A percentile compares a stretch with the other conserved stretches of the same genome.
These are phyloP conservation scores for Condylura cristata DNA, from an alignment of 2,113 vertebrate species.

Conservation along the genomic window DNA sequence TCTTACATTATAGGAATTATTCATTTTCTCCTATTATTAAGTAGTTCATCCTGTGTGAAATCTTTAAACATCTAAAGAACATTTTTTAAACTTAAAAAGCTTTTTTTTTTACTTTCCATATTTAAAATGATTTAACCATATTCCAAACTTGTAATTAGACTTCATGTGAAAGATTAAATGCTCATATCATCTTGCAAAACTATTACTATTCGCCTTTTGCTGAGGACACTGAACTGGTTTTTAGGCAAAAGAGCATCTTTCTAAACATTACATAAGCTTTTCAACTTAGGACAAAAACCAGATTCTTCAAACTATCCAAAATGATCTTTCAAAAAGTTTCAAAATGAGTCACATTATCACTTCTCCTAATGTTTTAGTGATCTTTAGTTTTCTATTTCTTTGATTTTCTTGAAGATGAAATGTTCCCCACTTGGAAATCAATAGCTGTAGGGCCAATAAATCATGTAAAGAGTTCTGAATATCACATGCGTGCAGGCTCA, in stretches of 20 bases:
- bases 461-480: background rate
- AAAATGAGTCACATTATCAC: background rate
- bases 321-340: background rate
- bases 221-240: background rate
- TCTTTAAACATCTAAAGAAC: background rate
- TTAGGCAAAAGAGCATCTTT: background rate
- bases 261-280: constrained; percentile 9
- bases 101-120: background rate
- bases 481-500: background rate
- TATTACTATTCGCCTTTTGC: background rate
- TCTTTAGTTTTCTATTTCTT: background rate
- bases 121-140: background rate
- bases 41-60: background rate
- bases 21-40: background rate
- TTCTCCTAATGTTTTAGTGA: background rate
- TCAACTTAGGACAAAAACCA: background rate
- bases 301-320: background rate
- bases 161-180: background rate
- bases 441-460: background rate
- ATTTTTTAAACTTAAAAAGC: background rate
- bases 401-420: background rate
- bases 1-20: background rate
- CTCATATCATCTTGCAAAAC: background rate
- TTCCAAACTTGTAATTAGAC: background rate
- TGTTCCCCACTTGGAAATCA: background rate